Evolutionary conservation across 1,140 invertebrate species (phyloP).

Genomic region (Batillaria attramentaria): DNA sequence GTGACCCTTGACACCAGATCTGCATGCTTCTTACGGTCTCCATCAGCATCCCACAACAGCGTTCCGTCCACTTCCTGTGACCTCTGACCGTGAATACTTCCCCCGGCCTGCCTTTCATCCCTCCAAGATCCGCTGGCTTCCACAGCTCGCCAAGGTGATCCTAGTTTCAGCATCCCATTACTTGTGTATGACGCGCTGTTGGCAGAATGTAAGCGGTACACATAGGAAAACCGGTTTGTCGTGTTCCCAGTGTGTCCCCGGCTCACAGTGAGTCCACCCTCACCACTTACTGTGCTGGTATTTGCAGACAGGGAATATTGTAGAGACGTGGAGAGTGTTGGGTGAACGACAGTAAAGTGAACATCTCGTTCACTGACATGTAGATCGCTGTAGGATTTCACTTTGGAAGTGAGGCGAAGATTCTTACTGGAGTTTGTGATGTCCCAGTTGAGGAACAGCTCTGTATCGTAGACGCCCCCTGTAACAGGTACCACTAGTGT

Average conservation of each 20-base stretch:
- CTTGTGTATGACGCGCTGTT: background rate
- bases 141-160: background rate
- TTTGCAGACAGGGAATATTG: background rate
- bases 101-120: background rate
- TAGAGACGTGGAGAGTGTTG: background rate
- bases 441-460: conserved; percentile 1
- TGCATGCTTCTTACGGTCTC: conserved; percentile 7
- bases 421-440: conserved; percentile 9
- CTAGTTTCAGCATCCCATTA: background rate
- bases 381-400: background rate
- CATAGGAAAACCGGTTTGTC: conserved; percentile 8
- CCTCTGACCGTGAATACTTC: too few relatives aligned
- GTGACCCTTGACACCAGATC: background rate
- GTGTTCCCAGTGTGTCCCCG: background rate
- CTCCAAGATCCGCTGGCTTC: background rate
- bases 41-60: conserved; percentile 15
- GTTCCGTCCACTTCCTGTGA: background rate
- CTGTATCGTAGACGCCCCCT: background rate
- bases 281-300: background rate
- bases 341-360: background rate
- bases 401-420: background rate
- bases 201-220: background rate
- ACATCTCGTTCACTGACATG: background rate
- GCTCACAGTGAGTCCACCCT: background rate
- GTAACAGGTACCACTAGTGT: background rate